Evolutionary conservation across 2,797 vertebrate genomes (phyloP).

Genomic region (Serranus cabrilla): DNA sequence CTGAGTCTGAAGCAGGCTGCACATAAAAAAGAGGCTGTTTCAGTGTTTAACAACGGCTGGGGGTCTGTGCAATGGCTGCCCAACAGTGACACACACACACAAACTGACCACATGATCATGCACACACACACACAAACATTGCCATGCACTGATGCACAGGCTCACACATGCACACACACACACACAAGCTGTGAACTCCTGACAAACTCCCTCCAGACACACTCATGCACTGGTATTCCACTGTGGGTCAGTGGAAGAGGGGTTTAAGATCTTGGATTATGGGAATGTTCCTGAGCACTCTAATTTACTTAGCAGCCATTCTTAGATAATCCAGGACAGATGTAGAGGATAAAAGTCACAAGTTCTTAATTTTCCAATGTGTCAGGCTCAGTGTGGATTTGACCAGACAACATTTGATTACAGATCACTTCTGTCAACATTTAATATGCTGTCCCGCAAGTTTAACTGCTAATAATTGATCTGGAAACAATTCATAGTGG

Average conservation of each 20-base stretch:
- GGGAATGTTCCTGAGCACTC: conserved; percentile 65
- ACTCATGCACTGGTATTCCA: conserved; percentile 34
- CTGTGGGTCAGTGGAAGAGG: conserved; percentile 62
- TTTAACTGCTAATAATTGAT: conserved; percentile 8
- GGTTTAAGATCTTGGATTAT: conserved; percentile 65
- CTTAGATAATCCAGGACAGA: conserved; percentile 73
- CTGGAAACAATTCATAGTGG: conserved; percentile 15
- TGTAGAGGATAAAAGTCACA: conserved; percentile 62
- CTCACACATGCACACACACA: conserved; percentile 16
- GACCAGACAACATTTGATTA: conserved; percentile 29
- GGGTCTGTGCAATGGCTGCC: conserved; percentile 53
- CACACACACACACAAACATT: conserved; percentile 18
- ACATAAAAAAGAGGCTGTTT: conserved; percentile 47
- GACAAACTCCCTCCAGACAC: conserved; percentile 34
- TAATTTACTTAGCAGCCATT: conserved; percentile 74
- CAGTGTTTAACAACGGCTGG: conserved; percentile 50
- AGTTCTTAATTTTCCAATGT: conserved; percentile 44
- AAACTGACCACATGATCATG: conserved; percentile 27
- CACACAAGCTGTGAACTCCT: conserved; percentile 37
- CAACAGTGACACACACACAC: conserved; percentile 41
- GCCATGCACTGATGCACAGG: conserved; percentile 17
- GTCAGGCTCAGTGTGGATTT: conserved; percentile 26
- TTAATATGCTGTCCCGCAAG: background rate
- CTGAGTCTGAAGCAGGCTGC: conserved; percentile 62
- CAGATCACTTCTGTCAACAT: background rate